Base-by-base conservation (phyloP, 2,797 vertebrate species). In the Enteromius trimaculatus region DNA sequence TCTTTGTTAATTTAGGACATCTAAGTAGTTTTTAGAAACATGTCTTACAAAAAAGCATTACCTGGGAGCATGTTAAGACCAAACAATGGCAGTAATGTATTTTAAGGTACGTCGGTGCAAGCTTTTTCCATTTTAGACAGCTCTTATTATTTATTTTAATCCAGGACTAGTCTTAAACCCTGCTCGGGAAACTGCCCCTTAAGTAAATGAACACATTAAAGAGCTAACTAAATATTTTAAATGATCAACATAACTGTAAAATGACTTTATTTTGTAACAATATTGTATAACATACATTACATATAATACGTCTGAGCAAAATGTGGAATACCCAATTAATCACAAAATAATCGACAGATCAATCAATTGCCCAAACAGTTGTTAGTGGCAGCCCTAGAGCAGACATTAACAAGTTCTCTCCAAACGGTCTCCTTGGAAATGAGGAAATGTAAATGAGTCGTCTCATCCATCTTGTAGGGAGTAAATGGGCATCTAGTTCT, bases 391-490 rank as follows among this genome's bases (percentile, higher is more conserved):
- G 64, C 9, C 19, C 65, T 68, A 68, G 65, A 21, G 26, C 58
- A 64, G 72, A 76, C 77, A 66, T 66, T 34, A 79, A 3, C 62
- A 65, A 66, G 16, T 53, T 79, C 62, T 3, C 34, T 78, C 55
- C 39, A 62, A 81, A 81, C 53, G 23, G 51, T 62, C 37, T 62
- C 34, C 7, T 47, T 81, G 60, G 42, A 80, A 80, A 72, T 72
- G 26, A 81, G 60, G n/a, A 81, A 75, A 64, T 77, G 75, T 44
- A 77, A 64, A 65, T 29, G 8, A 81, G 58, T 81, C 6, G 42
- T 64, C 65, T 75, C 58, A 64, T 72, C 21, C 58, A 39, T 23
- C 44, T 81, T 60, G 58, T 65, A 31, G 80, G 44, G 44, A 51
- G 60, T 76, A 82, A 66, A 76, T 76, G 80, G 51, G 60, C 2